phyloP scores from a whole-genome alignment of 2,797 vertebrate species.

The Passerculus sandwichensis region DNA sequence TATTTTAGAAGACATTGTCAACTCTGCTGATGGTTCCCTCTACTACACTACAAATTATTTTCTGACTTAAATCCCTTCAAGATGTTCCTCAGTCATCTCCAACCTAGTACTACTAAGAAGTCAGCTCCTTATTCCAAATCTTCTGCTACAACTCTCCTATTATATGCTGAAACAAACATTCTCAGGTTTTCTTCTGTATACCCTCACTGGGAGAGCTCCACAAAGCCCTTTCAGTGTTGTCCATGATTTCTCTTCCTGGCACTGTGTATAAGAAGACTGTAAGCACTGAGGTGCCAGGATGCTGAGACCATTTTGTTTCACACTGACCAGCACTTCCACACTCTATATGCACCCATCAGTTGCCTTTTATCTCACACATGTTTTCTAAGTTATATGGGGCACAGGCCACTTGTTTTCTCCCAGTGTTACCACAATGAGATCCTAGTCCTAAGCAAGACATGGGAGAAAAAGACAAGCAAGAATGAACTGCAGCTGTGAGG shows the following conservation, averaged over 20 bases:
- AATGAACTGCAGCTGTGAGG: not conserved
- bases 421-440: not conserved
- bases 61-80: not conserved
- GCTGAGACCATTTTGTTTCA: not conserved
- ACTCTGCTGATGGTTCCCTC: not conserved
- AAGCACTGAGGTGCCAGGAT: not conserved
- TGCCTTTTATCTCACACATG: not conserved
- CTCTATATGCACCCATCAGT: not conserved
- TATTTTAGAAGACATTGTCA: not conserved
- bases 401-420: not conserved
- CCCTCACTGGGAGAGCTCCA: not conserved
- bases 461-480: not conserved
- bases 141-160: not conserved
- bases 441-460: not conserved
- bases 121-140: not conserved
- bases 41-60: not conserved
- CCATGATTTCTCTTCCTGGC: not conserved
- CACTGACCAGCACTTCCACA: not conserved
- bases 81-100: not conserved
- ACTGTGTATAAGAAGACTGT: not conserved
- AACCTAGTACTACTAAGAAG: not conserved
- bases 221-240: not conserved
- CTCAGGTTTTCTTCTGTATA: not conserved
- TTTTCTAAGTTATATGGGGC: not conserved
- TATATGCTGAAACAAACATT: not conserved